phyloP scores from a whole-genome alignment of 2,888 invertebrate species.

The Rosalia funebris region DNA sequence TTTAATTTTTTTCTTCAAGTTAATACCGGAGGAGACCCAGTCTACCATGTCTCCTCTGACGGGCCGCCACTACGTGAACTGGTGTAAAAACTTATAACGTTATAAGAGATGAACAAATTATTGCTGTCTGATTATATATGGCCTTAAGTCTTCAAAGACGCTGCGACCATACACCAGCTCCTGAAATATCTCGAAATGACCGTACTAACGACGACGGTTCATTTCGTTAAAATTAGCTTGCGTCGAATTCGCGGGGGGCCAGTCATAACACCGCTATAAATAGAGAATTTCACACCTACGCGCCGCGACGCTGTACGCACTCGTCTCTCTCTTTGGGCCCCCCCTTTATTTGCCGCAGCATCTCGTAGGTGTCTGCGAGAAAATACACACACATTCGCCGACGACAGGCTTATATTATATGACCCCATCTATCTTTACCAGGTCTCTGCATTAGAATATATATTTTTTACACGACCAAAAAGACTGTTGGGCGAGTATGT shows the following conservation, averaged over 20 bases:
- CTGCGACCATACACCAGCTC: too few species aligned
- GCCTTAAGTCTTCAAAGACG: too few species aligned
- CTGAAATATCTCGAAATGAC: too few species aligned
- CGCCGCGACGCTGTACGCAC: constrained; percentile 42
- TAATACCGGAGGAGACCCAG: too few species aligned
- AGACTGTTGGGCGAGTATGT: too few species aligned
- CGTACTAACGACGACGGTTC: constrained; percentile 16
- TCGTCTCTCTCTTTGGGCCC: constrained; percentile 29
- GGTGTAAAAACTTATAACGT: too few species aligned
- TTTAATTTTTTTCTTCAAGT: too few species aligned
- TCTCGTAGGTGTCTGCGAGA: constrained; percentile 25
- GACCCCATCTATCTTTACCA: background rate
- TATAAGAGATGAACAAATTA: too few species aligned
- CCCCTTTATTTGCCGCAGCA: constrained; percentile 17
- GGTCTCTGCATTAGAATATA: background rate
- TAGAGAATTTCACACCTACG: constrained; percentile 47
- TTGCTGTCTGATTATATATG: too few species aligned
- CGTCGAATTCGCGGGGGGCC: constrained; percentile 54
- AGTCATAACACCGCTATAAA: constrained; percentile 60
- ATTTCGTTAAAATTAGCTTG: constrained; percentile 30
- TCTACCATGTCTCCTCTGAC: too few species aligned
- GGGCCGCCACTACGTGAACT: too few species aligned
- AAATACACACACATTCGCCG: constrained; percentile 13
- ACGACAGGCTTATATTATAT: constrained; percentile 16
- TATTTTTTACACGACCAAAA: too few species aligned